Evolutionary conservation across 2,113 vertebrate species (phyloP).

Genomic region (Platichthys flesus): DNA sequence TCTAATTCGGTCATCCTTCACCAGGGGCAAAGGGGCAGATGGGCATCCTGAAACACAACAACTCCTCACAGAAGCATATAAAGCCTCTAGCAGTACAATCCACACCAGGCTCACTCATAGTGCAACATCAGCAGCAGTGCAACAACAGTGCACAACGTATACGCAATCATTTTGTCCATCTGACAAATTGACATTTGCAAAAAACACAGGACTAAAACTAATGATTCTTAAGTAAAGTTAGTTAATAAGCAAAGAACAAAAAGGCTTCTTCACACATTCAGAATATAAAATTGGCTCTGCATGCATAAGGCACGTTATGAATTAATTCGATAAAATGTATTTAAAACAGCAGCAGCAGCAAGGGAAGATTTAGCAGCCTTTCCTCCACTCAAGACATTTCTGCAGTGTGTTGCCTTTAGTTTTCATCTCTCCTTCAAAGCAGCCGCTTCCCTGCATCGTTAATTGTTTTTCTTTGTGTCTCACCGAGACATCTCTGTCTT

Average conservation of each 20-base stretch:
- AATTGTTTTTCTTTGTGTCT: conserved; percentile 44
- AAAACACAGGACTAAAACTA: not conserved
- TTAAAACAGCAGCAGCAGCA: conserved; percentile 12
- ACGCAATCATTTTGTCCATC: not conserved
- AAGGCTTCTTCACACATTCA: not conserved
- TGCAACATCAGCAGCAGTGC: too few relatives aligned
- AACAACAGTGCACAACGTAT: not conserved
- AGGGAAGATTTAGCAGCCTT: conserved; percentile 17
- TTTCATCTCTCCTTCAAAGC: conserved; percentile 31
- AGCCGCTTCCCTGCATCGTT: conserved; percentile 30
- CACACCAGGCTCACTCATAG: too few relatives aligned
- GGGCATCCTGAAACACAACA: too few relatives aligned
- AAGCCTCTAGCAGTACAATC: too few relatives aligned
- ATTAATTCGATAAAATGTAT: conserved; percentile 17
- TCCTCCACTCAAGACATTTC: conserved; percentile 15
- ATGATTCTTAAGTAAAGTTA: not conserved
- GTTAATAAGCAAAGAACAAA: not conserved
- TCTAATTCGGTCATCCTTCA: too few relatives aligned
- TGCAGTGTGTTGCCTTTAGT: conserved; percentile 34
- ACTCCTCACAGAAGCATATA: too few relatives aligned
- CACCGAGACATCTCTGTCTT: conserved; percentile 9
- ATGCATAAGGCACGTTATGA: conserved; percentile 3
- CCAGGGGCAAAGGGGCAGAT: too few relatives aligned
- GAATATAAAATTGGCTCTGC: conserved; percentile 4
- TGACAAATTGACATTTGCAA: not conserved